These are phyloP conservation scores for Anomalospiza imberbis DNA, from an alignment of 2,797 vertebrate species.

Conservation along the genomic window DNA sequence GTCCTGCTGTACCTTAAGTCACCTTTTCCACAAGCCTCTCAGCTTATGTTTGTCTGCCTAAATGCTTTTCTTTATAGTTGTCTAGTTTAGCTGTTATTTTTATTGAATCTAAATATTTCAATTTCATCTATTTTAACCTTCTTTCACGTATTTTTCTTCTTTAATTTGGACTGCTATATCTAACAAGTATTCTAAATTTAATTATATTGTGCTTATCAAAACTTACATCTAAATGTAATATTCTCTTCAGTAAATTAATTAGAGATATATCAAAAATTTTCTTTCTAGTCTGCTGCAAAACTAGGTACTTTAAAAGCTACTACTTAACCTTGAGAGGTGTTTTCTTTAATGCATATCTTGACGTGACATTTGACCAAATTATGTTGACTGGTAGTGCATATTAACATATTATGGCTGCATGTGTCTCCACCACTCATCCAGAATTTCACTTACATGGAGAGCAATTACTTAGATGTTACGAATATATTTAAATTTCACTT, in stretches of 20 bases:
- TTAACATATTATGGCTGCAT: not conserved
- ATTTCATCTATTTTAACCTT: not conserved
- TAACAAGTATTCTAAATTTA: not conserved
- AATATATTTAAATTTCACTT: not conserved
- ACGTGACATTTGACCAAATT: not conserved
- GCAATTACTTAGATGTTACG: not conserved
- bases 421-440: not conserved
- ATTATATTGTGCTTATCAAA: not conserved
- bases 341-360: not conserved
- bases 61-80: not conserved
- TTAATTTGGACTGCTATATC: not conserved
- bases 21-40: not conserved
- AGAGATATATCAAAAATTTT: not conserved
- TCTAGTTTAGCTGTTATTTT: not conserved
- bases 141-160: not conserved
- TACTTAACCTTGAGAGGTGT: not conserved
- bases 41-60: not conserved
- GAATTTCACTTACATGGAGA: not conserved
- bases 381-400: not conserved
- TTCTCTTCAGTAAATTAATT: not conserved
- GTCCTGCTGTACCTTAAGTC: not conserved
- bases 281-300: not conserved
- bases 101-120: not conserved
- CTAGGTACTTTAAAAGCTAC: not conserved
- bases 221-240: not conserved